Conservation (phyloP, 1,140 invertebrate genomes). For the Mizuhopecten yessoensis region DNA sequence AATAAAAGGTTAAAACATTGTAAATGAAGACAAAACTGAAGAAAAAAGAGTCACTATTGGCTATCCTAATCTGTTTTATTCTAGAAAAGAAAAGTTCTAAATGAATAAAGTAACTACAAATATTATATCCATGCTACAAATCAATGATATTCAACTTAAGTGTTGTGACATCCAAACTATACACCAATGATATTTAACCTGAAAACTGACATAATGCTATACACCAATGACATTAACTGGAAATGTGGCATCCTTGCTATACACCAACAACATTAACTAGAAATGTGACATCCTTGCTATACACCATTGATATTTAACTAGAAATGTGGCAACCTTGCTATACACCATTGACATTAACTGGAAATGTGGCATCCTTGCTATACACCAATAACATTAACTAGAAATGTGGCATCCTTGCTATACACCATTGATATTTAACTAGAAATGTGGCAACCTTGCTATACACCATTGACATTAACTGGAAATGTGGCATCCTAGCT, state of each 20-base stretch:
- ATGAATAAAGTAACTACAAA: too few relatives aligned
- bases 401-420: neutral
- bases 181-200: neutral
- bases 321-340: neutral
- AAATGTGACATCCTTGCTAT: neutral
- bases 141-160: too few relatives aligned
- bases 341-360: neutral
- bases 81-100: too few relatives aligned
- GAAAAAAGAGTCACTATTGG: too few relatives aligned
- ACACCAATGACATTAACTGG: neutral
- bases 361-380: neutral
- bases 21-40: too few relatives aligned
- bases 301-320: neutral
- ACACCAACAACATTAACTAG: neutral
- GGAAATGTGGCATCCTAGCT: neutral
- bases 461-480: neutral
- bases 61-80: too few relatives aligned
- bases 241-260: neutral
- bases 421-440: neutral
- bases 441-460: neutral
- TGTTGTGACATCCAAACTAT: too few relatives aligned
- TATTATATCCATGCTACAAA: too few relatives aligned
- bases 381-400: neutral
- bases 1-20: neutral
- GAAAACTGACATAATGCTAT: neutral